Conservation (phyloP, 1,140 invertebrate species). For the Caligus rogercresseyi region DNA sequence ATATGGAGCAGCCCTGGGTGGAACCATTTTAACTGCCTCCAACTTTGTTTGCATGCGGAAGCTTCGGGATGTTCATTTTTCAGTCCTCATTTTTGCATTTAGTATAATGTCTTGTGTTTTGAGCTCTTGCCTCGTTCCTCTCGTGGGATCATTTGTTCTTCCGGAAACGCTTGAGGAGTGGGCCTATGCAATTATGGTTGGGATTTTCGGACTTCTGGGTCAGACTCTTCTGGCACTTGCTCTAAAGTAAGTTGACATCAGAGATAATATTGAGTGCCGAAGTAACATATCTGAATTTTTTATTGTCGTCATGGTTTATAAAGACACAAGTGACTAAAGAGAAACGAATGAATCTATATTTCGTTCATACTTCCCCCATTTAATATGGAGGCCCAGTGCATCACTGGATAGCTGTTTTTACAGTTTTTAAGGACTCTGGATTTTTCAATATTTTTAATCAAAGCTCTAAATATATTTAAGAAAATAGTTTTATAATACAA, state of each 20-base stretch:
- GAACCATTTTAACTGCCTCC: conserved; percentile 5
- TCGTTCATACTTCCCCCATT: too few species aligned
- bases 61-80: conserved; percentile 11
- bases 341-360: too few species aligned
- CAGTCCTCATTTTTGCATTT: conserved; percentile 14
- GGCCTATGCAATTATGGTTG: conserved; percentile 1
- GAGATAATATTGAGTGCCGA: too few species aligned
- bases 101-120: conserved; percentile 8
- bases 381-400: too few species aligned
- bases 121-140: conserved; percentile 4
- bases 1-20: conserved; percentile 4
- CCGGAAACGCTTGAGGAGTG: conserved; percentile 7
- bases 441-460: too few species aligned
- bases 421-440: too few species aligned
- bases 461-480: too few species aligned
- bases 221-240: conserved; percentile 5
- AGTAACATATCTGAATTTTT: too few species aligned
- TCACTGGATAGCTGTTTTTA: too few species aligned
- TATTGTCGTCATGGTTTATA: too few species aligned
- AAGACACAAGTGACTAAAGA: too few species aligned
- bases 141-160: not conserved
- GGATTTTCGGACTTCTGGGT: conserved; percentile 6
- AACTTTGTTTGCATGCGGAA: conserved; percentile 17
- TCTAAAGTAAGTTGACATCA: conserved; percentile 8
- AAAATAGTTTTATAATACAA: too few species aligned